Base-by-base conservation (phyloP, 2,797 vertebrate genomes). In the Paramormyrops hopkinsi region DNA sequence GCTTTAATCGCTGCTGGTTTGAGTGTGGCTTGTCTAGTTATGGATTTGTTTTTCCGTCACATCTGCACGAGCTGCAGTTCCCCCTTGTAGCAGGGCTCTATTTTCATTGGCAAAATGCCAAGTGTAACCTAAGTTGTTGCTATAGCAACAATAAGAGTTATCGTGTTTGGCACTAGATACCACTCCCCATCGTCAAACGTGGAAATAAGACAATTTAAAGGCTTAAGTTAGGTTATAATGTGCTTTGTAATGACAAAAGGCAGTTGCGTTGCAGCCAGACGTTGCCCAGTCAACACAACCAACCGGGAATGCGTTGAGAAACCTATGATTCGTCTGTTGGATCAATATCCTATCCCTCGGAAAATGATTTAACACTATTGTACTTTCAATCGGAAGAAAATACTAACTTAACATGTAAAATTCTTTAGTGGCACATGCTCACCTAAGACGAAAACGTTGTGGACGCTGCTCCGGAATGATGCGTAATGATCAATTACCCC, bases 81-180 rank as follows among this genome's bases (percentile, higher is more conserved):
- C 82, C 83, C 50, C 33, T 76, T 48, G 89, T 54, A 89, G 69
- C 79, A 48, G 25, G 73, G 73, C 85, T 89, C 90, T 91, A 90
- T 89, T 94, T 93, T 94, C 93, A 92, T 96, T 96, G 96, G 95
- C 95, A 94, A 94, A 92, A 95, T 95, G 97, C 97, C 97, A 97
- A 96, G 96, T 89, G 65, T 96, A 95, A 96, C 95, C 93, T 94
- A 96, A 95, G 97, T 98, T 98, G 97, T 98, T 98, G 97, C 97
- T 97, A 98, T 98, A 97, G 98, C 97, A 99, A 98, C 98, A 94
- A 90, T 94, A 94, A 92, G 92, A 94, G 88, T 91, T 93, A 92
- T 91, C 90, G 89, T 88, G 92, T 92, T 93, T 93, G 93, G 95
- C 95, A 95, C 89, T 62, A 86, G 84, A 89, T 87, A 87, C 84